Conservation (phyloP, 1,140 invertebrate genomes). For the Pogonognathellus flavescens region DNA sequence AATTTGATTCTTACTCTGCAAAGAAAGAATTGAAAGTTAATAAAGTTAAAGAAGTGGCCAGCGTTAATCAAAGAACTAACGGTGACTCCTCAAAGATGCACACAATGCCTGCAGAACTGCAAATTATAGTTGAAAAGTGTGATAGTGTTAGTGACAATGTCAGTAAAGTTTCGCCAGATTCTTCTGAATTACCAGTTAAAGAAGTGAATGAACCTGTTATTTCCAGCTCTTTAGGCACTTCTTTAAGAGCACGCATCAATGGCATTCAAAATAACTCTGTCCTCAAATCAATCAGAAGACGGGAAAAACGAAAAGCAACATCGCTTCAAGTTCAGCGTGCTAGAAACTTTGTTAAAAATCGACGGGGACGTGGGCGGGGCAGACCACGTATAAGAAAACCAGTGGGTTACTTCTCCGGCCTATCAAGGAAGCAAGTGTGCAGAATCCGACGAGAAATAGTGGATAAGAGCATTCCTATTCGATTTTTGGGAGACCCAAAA, state of each 20-base stretch:
- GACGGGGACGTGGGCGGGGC: background rate
- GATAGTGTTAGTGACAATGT: background rate
- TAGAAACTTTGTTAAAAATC: conserved; percentile 10
- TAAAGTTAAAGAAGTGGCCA: too few relatives aligned
- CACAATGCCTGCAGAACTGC: background rate
- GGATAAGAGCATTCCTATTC: background rate
- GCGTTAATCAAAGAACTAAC: background rate
- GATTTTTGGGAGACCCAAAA: conserved; percentile 67
- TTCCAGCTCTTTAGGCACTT: background rate
- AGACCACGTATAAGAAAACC: background rate
- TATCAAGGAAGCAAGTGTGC: background rate
- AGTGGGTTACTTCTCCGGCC: background rate
- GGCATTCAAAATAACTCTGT: background rate
- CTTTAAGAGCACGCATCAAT: background rate
- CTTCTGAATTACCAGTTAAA: background rate
- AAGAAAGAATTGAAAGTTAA: background rate
- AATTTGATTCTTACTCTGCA: background rate
- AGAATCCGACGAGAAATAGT: background rate
- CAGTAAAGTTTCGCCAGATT: background rate
- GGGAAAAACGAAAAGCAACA: background rate
- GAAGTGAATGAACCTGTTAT: background rate
- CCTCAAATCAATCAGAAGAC: background rate
- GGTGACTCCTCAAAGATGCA: background rate
- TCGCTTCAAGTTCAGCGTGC: background rate
- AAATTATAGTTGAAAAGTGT: conserved; percentile 16